Evolutionary conservation across 2,113 vertebrate species (phyloP).

Genomic region (Pelecanoides urinatrix): DNA sequence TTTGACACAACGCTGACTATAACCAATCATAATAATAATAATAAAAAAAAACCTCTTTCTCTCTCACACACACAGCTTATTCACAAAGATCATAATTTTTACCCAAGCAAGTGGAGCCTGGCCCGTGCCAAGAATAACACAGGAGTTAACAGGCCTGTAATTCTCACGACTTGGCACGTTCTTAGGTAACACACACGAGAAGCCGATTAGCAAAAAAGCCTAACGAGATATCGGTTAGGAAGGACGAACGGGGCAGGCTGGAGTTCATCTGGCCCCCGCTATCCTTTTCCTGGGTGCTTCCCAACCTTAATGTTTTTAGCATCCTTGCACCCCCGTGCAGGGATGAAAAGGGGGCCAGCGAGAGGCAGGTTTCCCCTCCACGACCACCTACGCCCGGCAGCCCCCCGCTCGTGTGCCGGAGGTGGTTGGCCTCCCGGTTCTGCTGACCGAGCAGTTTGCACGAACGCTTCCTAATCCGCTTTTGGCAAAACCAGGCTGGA

Average conservation of each 20-base stretch:
- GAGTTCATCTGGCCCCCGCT: background rate
- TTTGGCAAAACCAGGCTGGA: background rate
- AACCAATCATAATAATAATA: background rate
- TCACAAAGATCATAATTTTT: constrained; percentile 52
- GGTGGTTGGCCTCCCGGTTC: background rate
- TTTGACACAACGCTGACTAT: background rate
- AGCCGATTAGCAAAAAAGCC: constrained; percentile 17
- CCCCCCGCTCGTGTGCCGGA: background rate
- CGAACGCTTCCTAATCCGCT: background rate
- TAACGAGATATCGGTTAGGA: background rate
- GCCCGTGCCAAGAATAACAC: constrained; percentile 40
- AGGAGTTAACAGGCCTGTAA: constrained; percentile 63
- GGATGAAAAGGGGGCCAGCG: background rate
- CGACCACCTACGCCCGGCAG: background rate
- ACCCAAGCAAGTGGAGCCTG: constrained; percentile 39
- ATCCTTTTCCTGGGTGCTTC: background rate
- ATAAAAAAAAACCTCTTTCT: background rate
- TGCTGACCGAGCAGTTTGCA: constrained; percentile 8
- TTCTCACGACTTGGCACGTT: constrained; percentile 61
- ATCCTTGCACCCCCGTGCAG: background rate
- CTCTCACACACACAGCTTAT: constrained; percentile 15
- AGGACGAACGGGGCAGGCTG: background rate
- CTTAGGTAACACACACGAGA: constrained; percentile 42
- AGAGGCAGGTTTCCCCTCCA: background rate
- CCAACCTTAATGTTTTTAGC: background rate